Conservation (phyloP, 2,888 invertebrate species). For the Microctonus aethiopoides region DNA sequence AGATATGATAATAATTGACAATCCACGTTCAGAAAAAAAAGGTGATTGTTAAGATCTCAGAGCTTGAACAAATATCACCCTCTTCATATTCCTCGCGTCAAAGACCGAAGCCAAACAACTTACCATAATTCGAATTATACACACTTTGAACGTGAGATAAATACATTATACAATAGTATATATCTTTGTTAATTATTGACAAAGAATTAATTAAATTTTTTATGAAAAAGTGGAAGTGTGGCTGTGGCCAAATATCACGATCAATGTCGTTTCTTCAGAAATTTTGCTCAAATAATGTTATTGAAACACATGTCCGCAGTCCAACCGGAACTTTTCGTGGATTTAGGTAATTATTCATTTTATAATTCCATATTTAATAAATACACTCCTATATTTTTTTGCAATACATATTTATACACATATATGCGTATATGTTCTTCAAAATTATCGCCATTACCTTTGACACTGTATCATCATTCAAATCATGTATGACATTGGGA, state of each 20-base stretch:
- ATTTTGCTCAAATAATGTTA: conserved; percentile 29
- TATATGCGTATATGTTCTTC: neutral
- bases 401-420: neutral
- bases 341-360: conserved; percentile 32
- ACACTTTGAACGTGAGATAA: neutral
- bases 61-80: neutral
- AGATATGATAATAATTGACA: neutral
- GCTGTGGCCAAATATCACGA: neutral
- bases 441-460: no score
- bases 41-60: neutral
- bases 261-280: conserved; percentile 36
- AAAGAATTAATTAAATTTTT: neutral
- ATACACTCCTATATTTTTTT: neutral
- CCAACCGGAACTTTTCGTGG: conserved; percentile 17
- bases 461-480: no score
- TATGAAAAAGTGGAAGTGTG: neutral
- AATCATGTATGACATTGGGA: no score
- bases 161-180: neutral
- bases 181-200: neutral
- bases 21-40: neutral
- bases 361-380: neutral
- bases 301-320: conserved; percentile 25
- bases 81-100: conserved; percentile 12
- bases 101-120: conserved; percentile 26
- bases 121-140: neutral